A percentile compares a stretch with the other conserved stretches of the same genome.
These are phyloP conservation scores for Mobula birostris DNA, from an alignment of 2,113 vertebrate genomes.

Conservation along the genomic window DNA sequence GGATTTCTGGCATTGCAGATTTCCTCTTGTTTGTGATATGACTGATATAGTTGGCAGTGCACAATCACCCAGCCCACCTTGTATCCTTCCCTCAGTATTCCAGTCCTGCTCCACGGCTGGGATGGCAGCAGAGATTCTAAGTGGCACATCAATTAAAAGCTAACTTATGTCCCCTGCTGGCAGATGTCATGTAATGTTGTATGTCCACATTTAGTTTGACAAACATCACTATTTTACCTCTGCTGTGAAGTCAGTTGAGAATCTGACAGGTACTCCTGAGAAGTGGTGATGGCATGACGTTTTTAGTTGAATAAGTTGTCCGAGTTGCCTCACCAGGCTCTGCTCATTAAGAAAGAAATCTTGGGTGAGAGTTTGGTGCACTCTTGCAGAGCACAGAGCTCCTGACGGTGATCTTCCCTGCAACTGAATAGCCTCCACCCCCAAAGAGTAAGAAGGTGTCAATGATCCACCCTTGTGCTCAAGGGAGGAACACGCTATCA, in stretches of 20 bases:
- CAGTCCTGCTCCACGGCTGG: neutral
- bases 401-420: too few species aligned
- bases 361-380: too few species aligned
- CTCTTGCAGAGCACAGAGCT: too few species aligned
- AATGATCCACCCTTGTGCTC: neutral
- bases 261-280: too few species aligned
- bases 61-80: neutral
- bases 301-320: too few species aligned
- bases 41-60: neutral
- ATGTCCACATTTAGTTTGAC: neutral
- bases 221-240: too few species aligned
- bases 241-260: too few species aligned
- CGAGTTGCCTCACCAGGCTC: too few species aligned
- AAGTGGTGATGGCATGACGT: too few species aligned
- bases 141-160: neutral
- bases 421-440: neutral
- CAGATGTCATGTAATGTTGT: neutral
- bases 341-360: too few species aligned
- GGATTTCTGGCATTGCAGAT: too few species aligned
- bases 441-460: neutral
- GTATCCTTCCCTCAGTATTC: neutral
- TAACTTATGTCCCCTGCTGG: neutral
- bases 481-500: neutral
- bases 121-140: neutral
- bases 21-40: too few species aligned